Conservation (phyloP, 2,797 vertebrate genomes). For the Oreortyx pictus region DNA sequence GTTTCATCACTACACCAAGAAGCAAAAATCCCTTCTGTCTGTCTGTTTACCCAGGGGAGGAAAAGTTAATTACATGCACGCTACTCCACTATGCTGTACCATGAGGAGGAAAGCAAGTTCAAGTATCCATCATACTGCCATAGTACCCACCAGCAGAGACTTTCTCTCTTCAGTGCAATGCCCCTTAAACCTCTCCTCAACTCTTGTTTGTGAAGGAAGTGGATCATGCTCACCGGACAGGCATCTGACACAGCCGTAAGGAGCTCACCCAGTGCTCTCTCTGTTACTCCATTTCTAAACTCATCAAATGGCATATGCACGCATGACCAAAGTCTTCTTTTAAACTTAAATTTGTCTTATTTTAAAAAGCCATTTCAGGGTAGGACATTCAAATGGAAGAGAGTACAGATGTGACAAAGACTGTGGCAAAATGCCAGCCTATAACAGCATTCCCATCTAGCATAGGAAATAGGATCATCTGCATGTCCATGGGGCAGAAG, state of each 20-base stretch:
- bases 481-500: not conserved
- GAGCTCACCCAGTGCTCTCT: fast-evolving
- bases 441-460: not conserved
- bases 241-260: not conserved
- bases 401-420: not conserved
- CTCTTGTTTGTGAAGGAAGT: not conserved
- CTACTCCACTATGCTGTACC: not conserved
- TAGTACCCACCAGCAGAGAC: not conserved
- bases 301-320: not conserved
- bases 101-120: not conserved
- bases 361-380: not conserved
- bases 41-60: not conserved
- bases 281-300: not conserved
- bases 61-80: not conserved
- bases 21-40: not conserved
- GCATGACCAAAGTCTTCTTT: not conserved
- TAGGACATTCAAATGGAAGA: not conserved
- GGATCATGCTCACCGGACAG: not conserved
- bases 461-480: not conserved
- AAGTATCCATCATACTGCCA: not conserved
- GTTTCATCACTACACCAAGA: not conserved
- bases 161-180: not conserved
- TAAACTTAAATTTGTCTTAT: not conserved
- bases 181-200: not conserved
- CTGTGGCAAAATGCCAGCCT: not conserved